These are phyloP conservation scores for Prietella phreatophila DNA, from an alignment of 2,113 vertebrate species.

Conservation along the genomic window DNA sequence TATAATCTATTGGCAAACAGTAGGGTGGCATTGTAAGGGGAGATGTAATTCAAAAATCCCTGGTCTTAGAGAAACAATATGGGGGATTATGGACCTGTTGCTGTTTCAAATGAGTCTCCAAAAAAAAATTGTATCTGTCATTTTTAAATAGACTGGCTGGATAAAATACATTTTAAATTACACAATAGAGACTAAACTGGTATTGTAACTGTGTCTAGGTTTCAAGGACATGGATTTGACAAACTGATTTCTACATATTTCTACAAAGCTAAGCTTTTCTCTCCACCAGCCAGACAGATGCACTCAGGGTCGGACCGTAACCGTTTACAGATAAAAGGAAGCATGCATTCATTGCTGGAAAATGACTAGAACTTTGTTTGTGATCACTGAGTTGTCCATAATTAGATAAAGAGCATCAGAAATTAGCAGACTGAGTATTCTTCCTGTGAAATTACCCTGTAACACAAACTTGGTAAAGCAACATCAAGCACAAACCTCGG, in stretches of 20 bases:
- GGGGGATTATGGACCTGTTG: slow-evolving; percentile 57
- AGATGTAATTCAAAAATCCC: slow-evolving; percentile 57
- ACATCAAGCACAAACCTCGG: background rate
- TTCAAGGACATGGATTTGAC: background rate
- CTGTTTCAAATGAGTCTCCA: background rate
- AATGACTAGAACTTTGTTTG: background rate
- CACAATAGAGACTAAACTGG: background rate
- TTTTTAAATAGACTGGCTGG: slow-evolving; percentile 18
- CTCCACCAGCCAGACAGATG: slow-evolving; percentile 6
- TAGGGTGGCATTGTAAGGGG: slow-evolving; percentile 47
- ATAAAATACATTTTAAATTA: background rate
- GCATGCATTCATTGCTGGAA: background rate
- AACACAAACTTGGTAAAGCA: background rate
- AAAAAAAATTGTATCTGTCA: background rate
- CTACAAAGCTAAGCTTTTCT: background rate
- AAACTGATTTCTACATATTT: background rate
- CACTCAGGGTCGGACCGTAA: background rate
- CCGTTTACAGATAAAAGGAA: slow-evolving; percentile 6
- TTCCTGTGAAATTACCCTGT: slow-evolving; percentile 1
- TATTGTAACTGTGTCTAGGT: slow-evolving; percentile 16
- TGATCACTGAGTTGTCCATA: background rate
- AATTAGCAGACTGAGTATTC: background rate
- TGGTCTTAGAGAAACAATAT: slow-evolving; percentile 66
- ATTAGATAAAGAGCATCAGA: background rate
- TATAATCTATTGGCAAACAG: slow-evolving; percentile 48